phyloP scores from a whole-genome alignment of 2,113 vertebrate genomes.

The Mustelus asterias region DNA sequence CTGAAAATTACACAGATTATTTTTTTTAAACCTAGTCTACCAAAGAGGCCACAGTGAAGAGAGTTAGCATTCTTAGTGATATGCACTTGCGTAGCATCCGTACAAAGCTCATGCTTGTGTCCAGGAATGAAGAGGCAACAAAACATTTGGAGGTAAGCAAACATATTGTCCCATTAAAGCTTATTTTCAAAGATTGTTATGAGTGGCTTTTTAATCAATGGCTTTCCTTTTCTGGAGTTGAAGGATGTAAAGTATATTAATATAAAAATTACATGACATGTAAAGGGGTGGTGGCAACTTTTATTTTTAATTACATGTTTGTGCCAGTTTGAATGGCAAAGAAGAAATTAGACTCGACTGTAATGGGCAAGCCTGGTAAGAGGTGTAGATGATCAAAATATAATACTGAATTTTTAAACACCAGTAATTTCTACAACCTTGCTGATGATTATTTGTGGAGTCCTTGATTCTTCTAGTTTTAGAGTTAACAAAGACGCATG shows the following conservation, averaged over 20 bases:
- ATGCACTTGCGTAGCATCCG: slow-evolving; percentile 76
- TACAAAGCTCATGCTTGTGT: slow-evolving; percentile 74
- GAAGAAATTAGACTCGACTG: neutral
- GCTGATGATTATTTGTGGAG: neutral
- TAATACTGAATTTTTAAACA: neutral
- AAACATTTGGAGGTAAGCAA: slow-evolving; percentile 70
- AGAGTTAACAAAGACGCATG: neutral
- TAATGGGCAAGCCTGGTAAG: neutral
- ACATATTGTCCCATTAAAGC: neutral
- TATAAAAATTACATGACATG: neutral
- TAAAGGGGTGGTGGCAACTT: neutral
- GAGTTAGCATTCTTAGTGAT: slow-evolving; percentile 72
- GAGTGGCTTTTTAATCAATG: slow-evolving; percentile 9
- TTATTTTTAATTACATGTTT: neutral
- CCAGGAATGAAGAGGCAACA: slow-evolving; percentile 72
- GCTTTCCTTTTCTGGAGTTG: neutral
- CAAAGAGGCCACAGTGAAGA: slow-evolving; percentile 71
- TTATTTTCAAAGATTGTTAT: neutral
- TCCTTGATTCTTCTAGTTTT: neutral
- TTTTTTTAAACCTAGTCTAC: slow-evolving; percentile 55
- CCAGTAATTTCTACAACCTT: neutral
- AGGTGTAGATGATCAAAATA: neutral
- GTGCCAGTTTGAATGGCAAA: neutral
- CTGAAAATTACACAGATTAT: neutral
- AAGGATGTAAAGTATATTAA: neutral